Evolutionary conservation across 2,797 vertebrate species (phyloP), one percentile per base, ranked within the genome.

Genomic region (Eleutherodactylus coqui): DNA sequence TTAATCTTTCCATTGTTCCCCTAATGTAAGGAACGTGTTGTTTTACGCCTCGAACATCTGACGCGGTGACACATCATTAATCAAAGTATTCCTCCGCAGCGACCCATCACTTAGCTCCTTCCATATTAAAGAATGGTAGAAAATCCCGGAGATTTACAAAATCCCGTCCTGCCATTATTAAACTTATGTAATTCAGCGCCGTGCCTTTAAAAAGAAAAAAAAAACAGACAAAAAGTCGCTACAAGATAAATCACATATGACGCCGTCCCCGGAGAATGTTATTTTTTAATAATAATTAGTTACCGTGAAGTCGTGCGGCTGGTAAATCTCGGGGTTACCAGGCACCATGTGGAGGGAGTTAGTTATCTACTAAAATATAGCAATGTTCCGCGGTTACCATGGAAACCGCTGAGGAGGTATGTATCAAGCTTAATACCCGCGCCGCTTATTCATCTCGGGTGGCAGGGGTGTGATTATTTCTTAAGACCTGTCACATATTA

Each of bases 41-140:
- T 55, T 81, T 83, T 69, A 60, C 67, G 67, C 51, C 69, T 83
- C n/a, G 41, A 55, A 83, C 69, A 73, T 82, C 69, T 70, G 64
- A 72, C 36, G 49, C 21, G 21, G 45, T 17, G n/a, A 83, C 69
- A 73, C 34, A 73, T 83, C 81, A 83, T 83, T 72, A 55, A 72
- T 83, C 81, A 83, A 53, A 58, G 24, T 14, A 4, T 72, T 58
- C 29, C 62, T 81, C 41, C 4, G 2, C 45, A 0, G 32, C 41
- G 62, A 45, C 45, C 67, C 45, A 24, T 3, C 79, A 14, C 45
- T 32, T 64, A 1, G 34, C 34, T 45, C 69, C 69, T n/a, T n/a
- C 41, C 13, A 27, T 43, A 73, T 45, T 27, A 16, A 73, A 73
- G 38, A 45, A 73, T 19, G 1, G 3, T 14, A 69, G 17, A 73